Percentiles rank a stretch among this genome's conserved stretches.
phyloP scores from a whole-genome alignment of 2,113 vertebrate species.

The Cheirogaleus medius region DNA sequence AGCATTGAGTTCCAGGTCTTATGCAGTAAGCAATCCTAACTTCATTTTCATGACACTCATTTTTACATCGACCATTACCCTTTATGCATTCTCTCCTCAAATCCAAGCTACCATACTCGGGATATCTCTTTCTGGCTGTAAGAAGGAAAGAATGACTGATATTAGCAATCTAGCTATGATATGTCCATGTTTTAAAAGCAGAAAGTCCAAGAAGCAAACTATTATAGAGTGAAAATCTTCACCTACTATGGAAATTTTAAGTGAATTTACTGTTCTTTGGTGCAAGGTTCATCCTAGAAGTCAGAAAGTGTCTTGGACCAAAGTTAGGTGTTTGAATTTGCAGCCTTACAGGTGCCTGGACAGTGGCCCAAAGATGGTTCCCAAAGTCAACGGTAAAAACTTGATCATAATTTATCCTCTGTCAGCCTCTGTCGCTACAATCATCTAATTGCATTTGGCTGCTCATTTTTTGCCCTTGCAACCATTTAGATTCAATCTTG shows the following conservation, averaged over 20 bases:
- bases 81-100: constrained; percentile 46
- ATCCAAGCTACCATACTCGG: constrained; percentile 69
- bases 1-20: constrained; percentile 63
- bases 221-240: background rate
- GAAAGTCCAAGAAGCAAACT: background rate
- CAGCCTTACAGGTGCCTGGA: background rate
- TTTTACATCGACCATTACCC: constrained; percentile 60
- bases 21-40: constrained; percentile 67
- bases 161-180: constrained; percentile 40
- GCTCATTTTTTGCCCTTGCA: background rate
- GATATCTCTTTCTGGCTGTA: constrained; percentile 62
- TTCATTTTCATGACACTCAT: constrained; percentile 46
- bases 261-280: background rate
- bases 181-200: background rate
- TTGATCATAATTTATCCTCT: background rate
- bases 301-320: background rate
- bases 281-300: background rate
- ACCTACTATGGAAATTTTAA: background rate
- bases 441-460: background rate
- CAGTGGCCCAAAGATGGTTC: background rate
- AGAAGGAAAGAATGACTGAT: constrained; percentile 64
- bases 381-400: background rate
- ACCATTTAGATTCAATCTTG: background rate
- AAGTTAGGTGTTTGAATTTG: background rate
- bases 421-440: background rate